Percentiles rank a stretch among this genome's conserved stretches.
These are phyloP conservation scores for Syrmaticus mikado DNA, from an alignment of 2,113 vertebrate species.

Conservation along the genomic window DNA sequence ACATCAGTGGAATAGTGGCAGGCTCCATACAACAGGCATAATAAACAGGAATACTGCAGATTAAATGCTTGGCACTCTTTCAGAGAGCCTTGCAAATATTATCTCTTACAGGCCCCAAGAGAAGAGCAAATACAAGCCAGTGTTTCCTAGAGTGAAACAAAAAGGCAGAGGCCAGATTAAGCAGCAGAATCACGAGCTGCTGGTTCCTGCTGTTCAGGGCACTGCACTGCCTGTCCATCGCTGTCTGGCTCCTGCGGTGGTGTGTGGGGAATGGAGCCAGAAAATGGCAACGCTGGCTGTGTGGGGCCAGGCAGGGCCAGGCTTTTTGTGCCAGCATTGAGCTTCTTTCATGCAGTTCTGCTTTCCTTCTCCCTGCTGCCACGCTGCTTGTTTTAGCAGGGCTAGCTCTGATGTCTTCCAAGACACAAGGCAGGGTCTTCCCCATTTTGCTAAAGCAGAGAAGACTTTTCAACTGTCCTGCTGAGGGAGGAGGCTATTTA, in stretches of 20 bases:
- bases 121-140: background rate
- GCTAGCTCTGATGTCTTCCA: background rate
- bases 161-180: background rate
- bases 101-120: constrained; percentile 40
- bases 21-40: constrained; percentile 30
- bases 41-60: constrained; percentile 59
- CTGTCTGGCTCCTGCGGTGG: background rate
- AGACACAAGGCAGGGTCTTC: background rate
- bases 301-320: background rate
- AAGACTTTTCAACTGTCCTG: background rate
- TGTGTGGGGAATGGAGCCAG: background rate
- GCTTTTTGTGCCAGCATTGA: background rate
- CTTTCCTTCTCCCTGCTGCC: background rate
- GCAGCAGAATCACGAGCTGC: background rate
- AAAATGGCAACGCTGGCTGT: background rate
- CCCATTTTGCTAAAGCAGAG: background rate
- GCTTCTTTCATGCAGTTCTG: background rate
- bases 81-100: constrained; percentile 39
- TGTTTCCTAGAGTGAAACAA: background rate
- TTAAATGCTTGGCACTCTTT: constrained; percentile 59
- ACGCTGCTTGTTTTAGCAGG: background rate
- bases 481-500: background rate
- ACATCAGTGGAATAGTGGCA: constrained; percentile 14
- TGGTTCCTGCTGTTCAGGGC: background rate
- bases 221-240: background rate